Percentiles rank a stretch among this genome's conserved stretches.
These are phyloP conservation scores for Acipenser transmontanus DNA, from an alignment of 2,797 vertebrate species.

Conservation along the genomic window DNA sequence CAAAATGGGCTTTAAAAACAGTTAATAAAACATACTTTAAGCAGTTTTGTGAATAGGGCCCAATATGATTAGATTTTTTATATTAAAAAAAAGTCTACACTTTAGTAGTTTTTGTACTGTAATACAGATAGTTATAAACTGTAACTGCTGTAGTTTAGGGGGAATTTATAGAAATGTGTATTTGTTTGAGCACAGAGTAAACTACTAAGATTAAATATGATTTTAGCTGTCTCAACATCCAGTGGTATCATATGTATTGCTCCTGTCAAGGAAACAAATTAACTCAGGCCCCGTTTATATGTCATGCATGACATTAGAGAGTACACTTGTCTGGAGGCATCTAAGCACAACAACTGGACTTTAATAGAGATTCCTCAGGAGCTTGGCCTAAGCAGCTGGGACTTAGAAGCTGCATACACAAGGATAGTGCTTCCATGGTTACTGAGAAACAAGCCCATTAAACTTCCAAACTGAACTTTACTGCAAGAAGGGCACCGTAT, in stretches of 20 bases:
- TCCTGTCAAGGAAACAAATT: slow-evolving; percentile 32
- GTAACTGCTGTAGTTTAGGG: no score
- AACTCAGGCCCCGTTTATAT: slow-evolving; percentile 34
- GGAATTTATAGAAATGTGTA: no score
- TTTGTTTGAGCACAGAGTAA: no score
- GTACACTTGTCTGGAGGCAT: slow-evolving; percentile 46
- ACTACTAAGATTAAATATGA: no score
- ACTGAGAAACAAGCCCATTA: slow-evolving; percentile 68
- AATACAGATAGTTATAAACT: no score
- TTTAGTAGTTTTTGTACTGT: no score
- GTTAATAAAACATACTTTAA: no score
- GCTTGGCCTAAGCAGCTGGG: slow-evolving; percentile 73
- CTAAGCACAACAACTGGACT: slow-evolving; percentile 72
- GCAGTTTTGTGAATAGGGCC: no score
- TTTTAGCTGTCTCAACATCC: no score
- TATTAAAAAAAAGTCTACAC: no score
- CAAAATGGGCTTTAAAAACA: no score
- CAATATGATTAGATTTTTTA: no score
- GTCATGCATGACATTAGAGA: slow-evolving; percentile 54
- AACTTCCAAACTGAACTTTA: slow-evolving; percentile 73
- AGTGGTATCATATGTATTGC: background rate
- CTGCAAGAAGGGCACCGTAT: slow-evolving; percentile 58
- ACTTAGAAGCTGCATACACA: slow-evolving; percentile 59
- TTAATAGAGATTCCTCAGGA: slow-evolving; percentile 72
- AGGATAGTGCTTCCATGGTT: slow-evolving; percentile 60